Conservation (phyloP, 2,113 vertebrate genomes). For the Perccottus glenii region DNA sequence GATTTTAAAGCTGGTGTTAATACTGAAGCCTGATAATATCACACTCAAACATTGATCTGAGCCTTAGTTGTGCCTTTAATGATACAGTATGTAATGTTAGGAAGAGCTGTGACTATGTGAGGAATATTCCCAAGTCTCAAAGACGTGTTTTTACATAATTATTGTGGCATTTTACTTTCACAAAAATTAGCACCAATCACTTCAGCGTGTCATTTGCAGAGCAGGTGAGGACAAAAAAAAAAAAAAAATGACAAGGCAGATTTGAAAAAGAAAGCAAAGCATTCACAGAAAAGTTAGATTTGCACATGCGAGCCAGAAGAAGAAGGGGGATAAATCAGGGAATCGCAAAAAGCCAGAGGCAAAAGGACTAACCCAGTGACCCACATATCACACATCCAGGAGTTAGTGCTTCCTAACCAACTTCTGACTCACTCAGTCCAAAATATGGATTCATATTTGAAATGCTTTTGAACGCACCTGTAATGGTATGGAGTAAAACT, state of each 20-base stretch:
- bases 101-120: background rate
- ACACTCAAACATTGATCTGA: conserved; percentile 39
- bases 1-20: conserved; percentile 33
- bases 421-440: conserved; percentile 21
- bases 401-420: conserved; percentile 11
- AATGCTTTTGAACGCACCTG: conserved; percentile 20
- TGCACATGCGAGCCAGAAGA: conserved; percentile 21
- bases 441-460: conserved; percentile 33
- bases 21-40: conserved; percentile 12
- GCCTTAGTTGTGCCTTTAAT: conserved; percentile 22
- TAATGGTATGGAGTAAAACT: conserved; percentile 15
- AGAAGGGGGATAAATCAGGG: conserved; percentile 20
- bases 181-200: conserved; percentile 12
- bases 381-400: conserved; percentile 56
- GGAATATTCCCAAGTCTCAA: background rate
- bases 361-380: conserved; percentile 65
- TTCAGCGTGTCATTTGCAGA: background rate
- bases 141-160: background rate
- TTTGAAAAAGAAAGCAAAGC: conserved; percentile 5
- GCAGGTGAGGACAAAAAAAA: conserved; percentile 9
- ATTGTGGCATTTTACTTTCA: background rate
- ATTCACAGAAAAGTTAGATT: background rate
- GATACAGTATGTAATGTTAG: conserved; percentile 2
- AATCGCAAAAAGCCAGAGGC: conserved; percentile 36
- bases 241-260: conserved; percentile 3